Percentiles rank a stretch among this genome's conserved stretches.
These are phyloP conservation scores for Lineus longissimus DNA, from an alignment of 1,140 invertebrate species.

Conservation along the genomic window DNA sequence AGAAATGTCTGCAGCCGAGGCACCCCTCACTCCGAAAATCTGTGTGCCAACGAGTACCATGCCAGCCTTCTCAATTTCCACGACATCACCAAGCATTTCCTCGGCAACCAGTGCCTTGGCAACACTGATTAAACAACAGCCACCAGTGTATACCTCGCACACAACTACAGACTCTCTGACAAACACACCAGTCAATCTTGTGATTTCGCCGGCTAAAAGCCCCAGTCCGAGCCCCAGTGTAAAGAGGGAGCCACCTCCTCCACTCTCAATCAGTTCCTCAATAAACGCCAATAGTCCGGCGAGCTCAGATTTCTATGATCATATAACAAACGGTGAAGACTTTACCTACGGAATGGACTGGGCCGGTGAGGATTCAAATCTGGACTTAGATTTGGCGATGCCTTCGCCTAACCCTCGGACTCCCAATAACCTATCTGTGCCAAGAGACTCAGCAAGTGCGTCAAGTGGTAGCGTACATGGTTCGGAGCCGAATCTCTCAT, in stretches of 20 bases:
- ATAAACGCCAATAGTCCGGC: neutral
- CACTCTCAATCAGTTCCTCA: neutral
- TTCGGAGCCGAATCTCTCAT: conserved; percentile 33
- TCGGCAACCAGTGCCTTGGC: no score
- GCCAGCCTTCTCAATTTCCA: no score
- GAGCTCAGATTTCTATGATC: neutral
- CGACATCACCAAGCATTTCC: no score
- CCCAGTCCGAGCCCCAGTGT: neutral
- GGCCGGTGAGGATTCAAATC: neutral
- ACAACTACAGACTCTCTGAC: neutral
- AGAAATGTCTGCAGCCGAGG: no score
- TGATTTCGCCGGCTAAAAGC: neutral
- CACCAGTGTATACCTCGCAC: neutral
- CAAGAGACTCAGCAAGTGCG: conserved; percentile 7
- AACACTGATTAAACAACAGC: no score
- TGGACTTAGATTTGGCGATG: neutral
- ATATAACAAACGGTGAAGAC: neutral
- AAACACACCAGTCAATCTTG: neutral
- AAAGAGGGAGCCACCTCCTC: conserved; percentile 21
- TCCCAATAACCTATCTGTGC: neutral
- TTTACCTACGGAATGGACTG: conserved; percentile 5
- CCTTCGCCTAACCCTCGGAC: neutral
- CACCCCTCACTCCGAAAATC: no score
- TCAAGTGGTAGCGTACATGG: conserved; percentile 21
- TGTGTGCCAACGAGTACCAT: no score